Evolutionary conservation across 2,888 invertebrate species (phyloP).

Genomic region (Microctonus brassicae): DNA sequence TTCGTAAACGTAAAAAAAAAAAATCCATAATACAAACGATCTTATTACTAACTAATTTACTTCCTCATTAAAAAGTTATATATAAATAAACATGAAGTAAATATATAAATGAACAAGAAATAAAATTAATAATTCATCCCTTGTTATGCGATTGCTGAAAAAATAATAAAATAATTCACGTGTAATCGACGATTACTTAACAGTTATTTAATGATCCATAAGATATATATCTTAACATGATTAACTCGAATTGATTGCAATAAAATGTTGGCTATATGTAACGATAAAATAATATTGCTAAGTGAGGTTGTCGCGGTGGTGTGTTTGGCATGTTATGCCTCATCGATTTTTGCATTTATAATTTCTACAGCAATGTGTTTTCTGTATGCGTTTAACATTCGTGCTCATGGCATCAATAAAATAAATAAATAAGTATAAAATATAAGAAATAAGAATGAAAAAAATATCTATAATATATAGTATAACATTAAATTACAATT

Average conservation of each 20-base stretch:
- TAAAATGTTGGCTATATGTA: slow-evolving; percentile 9
- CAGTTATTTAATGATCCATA: slow-evolving; percentile 18
- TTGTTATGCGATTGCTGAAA: background rate
- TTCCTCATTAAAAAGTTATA: no score
- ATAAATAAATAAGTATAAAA: background rate
- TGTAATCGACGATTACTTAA: slow-evolving; percentile 5
- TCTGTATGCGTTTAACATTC: background rate
- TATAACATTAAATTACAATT: no score
- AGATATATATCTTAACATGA: slow-evolving; percentile 26
- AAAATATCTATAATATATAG: no score
- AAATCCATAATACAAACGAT: slow-evolving; percentile 19
- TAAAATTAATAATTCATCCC: background rate
- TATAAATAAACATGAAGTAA: background rate
- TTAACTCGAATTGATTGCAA: slow-evolving; percentile 18
- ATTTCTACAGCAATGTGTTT: slow-evolving; percentile 6
- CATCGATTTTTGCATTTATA: slow-evolving; percentile 37
- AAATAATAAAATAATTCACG: background rate
- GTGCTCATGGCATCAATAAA: slow-evolving; percentile 6
- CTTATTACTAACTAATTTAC: slow-evolving; percentile 35
- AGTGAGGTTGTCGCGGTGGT: slow-evolving; percentile 16
- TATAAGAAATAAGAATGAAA: background rate
- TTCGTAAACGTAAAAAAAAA: slow-evolving; percentile 23
- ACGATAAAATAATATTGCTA: slow-evolving; percentile 21
- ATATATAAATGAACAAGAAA: background rate
- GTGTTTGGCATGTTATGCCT: slow-evolving; percentile 30